Evolutionary conservation across 2,888 invertebrate genomes (phyloP), one percentile per base, ranked within the genome.

Genomic region (Cosmia trapezina): DNA sequence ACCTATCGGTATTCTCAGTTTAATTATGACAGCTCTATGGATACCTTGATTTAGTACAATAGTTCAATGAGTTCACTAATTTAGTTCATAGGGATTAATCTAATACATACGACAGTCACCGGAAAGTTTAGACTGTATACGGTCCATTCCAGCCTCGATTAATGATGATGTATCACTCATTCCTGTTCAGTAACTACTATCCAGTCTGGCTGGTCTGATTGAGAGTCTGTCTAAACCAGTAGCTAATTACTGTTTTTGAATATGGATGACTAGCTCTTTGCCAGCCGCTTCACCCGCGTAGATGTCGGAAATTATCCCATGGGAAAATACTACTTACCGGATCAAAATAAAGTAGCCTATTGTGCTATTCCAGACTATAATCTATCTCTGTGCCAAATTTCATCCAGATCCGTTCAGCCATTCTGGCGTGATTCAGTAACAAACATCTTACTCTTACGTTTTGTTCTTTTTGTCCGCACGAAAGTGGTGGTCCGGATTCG

Each of bases 81-180:
- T 28, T 51, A 76, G 75, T 74, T 62, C 12, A 37, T n/a, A 59
- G 2, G 57, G 71, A 79, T 79, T 72, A 62, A 71, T 83, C 66
- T 78, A 78, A 72, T 66, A 54, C 5, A 8, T 41, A 51, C 28
- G 62, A 67, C 83, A 72, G 79, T 83, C 28, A 51, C 22, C 45
- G 28, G 66, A 47, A 83, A 83, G 57, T 79, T 83, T 71, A 22
- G 49, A 60, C 14, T 54, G 33, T 14, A 28, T 49, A n/a, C 57
- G 62, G 70, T 53, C 83, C 45, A 66, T 79, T 78, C 33, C 80
- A 49, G 19, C 0, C 5, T 9, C 57, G 79, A 71, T 72, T 79
- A 63, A 83, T 54, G 72, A 66, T 78, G 78, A 79, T 59, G 4
- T 56, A 78, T 79, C 59, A 54, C 14, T 53, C 65, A 49, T 59